These are phyloP conservation scores for Stenodema calcarata DNA, from an alignment of 2,888 invertebrate genomes.

Conservation along the genomic window DNA sequence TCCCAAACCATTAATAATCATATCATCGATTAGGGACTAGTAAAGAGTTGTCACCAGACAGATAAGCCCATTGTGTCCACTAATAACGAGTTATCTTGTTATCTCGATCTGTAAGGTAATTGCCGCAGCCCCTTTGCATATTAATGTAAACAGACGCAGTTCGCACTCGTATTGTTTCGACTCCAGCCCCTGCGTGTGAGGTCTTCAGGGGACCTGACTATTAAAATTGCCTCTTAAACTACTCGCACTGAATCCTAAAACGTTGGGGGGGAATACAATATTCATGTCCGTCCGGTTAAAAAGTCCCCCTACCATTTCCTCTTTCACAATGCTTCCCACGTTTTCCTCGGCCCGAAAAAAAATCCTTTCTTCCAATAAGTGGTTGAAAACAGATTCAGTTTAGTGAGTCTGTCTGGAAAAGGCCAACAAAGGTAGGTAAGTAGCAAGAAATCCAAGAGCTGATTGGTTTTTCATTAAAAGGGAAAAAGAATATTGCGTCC, in stretches of 20 bases:
- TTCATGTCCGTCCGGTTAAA: conserved; percentile 25
- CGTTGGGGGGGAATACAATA: conserved; percentile 19
- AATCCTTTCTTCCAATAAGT: neutral
- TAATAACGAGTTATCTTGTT: conserved; percentile 17
- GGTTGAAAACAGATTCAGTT: conserved; percentile 4
- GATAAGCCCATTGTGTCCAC: conserved; percentile 32
- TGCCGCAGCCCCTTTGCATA: neutral
- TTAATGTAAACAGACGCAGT: conserved; percentile 14
- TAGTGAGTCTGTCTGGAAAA: neutral
- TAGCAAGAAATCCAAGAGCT: neutral
- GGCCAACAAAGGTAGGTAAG: neutral
- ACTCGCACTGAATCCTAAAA: conserved; percentile 35
- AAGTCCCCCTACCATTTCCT: conserved; percentile 14
- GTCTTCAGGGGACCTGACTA: neutral
- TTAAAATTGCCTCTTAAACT: conserved; percentile 34
- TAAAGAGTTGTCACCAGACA: conserved; percentile 31
- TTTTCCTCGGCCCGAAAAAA: conserved; percentile 10
- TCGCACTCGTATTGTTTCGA: neutral
- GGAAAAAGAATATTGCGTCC: neutral
- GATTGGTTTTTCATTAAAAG: neutral
- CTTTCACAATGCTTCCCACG: conserved; percentile 33
- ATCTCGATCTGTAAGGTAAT: conserved; percentile 22
- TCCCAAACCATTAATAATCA: conserved; percentile 26
- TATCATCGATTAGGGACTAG: conserved; percentile 5
- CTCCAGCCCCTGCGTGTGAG: conserved; percentile 16